phyloP scores from a whole-genome alignment of 2,888 invertebrate genomes.

The Epistrophella euchroma region DNA sequence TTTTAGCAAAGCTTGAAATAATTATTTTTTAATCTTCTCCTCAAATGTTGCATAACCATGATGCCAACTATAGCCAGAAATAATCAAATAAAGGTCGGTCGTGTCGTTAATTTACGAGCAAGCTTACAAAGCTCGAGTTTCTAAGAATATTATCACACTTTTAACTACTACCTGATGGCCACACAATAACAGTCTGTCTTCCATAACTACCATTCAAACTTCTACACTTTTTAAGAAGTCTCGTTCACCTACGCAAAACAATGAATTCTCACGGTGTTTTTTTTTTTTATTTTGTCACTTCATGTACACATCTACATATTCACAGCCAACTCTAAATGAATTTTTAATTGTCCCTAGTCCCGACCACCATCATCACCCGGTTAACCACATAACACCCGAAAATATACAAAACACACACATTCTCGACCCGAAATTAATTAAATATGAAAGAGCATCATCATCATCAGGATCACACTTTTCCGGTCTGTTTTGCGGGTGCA shows the following conservation, averaged over 20 bases:
- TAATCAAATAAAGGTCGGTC: background rate
- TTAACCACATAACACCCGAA: slow-evolving; percentile 64
- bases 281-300: background rate
- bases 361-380: slow-evolving; percentile 60
- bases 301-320: background rate
- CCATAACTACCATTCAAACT: background rate
- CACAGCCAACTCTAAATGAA: slow-evolving; percentile 61
- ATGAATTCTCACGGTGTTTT: background rate
- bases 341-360: slow-evolving; percentile 65
- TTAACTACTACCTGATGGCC: background rate
- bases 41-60: too few relatives aligned
- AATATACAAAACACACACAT: slow-evolving; percentile 73
- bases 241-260: background rate
- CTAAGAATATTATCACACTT: background rate
- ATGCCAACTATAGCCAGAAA: background rate
- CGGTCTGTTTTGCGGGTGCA: slow-evolving; percentile 67
- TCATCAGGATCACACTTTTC: slow-evolving; percentile 73
- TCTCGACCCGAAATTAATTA: slow-evolving; percentile 74
- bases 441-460: slow-evolving; percentile 76
- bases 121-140: background rate
- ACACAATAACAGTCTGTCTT: background rate
- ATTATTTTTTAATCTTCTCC: too few relatives aligned
- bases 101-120: background rate
- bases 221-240: background rate
- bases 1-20: too few relatives aligned